A percentile compares a stretch with the other conserved stretches of the same genome.
Evolutionary conservation across 2,888 invertebrate genomes (phyloP).

Genomic region (Xanthorhoe designata): DNA sequence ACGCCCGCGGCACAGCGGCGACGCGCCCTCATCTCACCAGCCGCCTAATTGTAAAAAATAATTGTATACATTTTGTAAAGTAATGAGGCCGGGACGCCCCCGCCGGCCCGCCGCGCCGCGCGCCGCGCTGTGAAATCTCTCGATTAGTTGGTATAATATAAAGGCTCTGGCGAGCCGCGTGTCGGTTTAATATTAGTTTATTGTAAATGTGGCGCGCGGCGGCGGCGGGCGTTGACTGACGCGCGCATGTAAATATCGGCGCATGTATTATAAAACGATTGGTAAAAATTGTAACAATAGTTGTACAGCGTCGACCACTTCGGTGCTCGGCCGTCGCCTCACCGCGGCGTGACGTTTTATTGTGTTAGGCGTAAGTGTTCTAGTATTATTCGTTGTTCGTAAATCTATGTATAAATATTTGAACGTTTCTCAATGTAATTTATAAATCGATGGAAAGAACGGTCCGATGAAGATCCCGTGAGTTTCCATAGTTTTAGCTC

Average conservation of each 20-base stretch:
- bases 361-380: conserved; percentile 82
- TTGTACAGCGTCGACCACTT: conserved; percentile 77
- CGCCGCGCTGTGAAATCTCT: conserved; percentile 52
- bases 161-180: conserved; percentile 33
- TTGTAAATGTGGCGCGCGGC: conserved; percentile 42
- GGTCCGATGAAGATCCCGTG: conserved; percentile 64
- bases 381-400: conserved; percentile 86
- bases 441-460: conserved; percentile 79
- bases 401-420: conserved; percentile 86
- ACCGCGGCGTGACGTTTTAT: conserved; percentile 71
- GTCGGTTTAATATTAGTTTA: conserved; percentile 46
- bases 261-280: conserved; percentile 45
- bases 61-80: conserved; percentile 82
- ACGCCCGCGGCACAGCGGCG: conserved; percentile 56
- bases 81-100: conserved; percentile 60
- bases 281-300: conserved; percentile 70
- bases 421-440: conserved; percentile 85
- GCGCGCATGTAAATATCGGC: conserved; percentile 49
- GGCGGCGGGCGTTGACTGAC: conserved; percentile 50
- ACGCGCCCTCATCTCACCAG: conserved; percentile 24
- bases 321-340: conserved; percentile 77
- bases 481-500: conserved; percentile 81
- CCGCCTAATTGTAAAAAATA: conserved; percentile 70
- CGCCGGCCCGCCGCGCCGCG: conserved; percentile 58
- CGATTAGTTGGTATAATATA: conserved; percentile 53